Evolutionary conservation across 2,797 vertebrate genomes (phyloP), one percentile per base, ranked within the genome.

Genomic region (Cygnus olor): DNA sequence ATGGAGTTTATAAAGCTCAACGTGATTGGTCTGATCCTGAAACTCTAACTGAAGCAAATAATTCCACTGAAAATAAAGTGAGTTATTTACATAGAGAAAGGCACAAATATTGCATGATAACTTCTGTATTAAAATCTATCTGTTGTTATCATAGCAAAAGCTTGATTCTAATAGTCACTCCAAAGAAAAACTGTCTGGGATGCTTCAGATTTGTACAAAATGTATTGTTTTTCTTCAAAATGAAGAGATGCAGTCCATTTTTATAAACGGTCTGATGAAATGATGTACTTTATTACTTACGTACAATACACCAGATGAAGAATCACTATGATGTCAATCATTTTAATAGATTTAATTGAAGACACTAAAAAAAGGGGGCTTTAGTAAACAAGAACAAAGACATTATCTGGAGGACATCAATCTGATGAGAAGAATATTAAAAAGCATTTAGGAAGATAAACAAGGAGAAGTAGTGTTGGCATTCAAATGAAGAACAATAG

Each of bases 391-490:
- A 80, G 71, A 93, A 84, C 1, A 2, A 87, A 80, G 49, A 70
- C 49, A 53, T 24, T 74, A 76, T 78, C 61, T 89, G n/a, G 40
- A 89, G 0, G 4, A 44, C 45, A 85, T 65, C 49, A 45, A 42
- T 70, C 64, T 71, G 68, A 87, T 27, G 74, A 89, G 90, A 96
- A 51, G 20, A 64, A 11, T 78, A 85, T 54, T 93, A 85, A 78
- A 90, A 90, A 74, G 54, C 61, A 61, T 82, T 93, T 87, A 71
- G 34, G 18, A 92, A 85, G 44, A 90, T 71, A 71, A 90, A 93
- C 32, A 88, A 86, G 25, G 51, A 77, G 57, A 85, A 83, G 32
- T 36, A 77, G 72, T 47, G 42, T 72, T 57, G 28, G 34, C 40
- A 77, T 84, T 90, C 34, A 90, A 77, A 85, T 57, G 24, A 93